Evolutionary conservation across 2,888 invertebrate species (phyloP).

Genomic region (Athetis lepigone): DNA sequence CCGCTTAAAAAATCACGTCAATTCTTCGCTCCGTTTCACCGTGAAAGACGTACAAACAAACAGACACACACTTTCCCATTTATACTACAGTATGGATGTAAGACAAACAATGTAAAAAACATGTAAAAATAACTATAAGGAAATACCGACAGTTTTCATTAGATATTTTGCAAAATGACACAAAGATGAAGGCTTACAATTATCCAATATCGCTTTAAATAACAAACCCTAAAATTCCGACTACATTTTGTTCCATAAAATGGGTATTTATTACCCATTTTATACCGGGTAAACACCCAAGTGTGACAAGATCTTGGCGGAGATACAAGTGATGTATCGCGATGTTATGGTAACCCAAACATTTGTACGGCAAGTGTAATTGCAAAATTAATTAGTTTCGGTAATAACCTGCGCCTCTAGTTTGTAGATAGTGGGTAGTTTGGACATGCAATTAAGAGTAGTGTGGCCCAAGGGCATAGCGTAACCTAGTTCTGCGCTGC

Average conservation of each 20-base stretch:
- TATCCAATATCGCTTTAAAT: background rate
- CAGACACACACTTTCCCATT: no score
- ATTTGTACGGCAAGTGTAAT: slow-evolving; percentile 47
- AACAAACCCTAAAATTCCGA: background rate
- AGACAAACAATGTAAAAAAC: no score
- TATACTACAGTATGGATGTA: no score
- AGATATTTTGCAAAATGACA: no score
- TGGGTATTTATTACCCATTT: background rate
- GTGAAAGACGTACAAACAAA: no score
- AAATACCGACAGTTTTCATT: no score
- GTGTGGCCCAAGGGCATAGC: slow-evolving; percentile 27
- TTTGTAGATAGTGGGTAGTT: slow-evolving; percentile 35
- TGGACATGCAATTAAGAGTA: slow-evolving; percentile 46
- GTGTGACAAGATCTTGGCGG: slow-evolving; percentile 26
- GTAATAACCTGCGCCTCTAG: slow-evolving; percentile 49
- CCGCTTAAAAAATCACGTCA: no score
- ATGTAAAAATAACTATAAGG: no score
- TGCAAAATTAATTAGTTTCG: slow-evolving; percentile 55
- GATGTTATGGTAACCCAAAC: slow-evolving; percentile 43
- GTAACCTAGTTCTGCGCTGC: slow-evolving; percentile 10
- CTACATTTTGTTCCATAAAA: no score
- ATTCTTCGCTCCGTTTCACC: no score
- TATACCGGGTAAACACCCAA: slow-evolving; percentile 28
- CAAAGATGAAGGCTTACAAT: no score
- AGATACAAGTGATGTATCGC: slow-evolving; percentile 46